These are phyloP conservation scores for Vesta saturnalis DNA, from an alignment of 2,888 invertebrate species.

Conservation along the genomic window DNA sequence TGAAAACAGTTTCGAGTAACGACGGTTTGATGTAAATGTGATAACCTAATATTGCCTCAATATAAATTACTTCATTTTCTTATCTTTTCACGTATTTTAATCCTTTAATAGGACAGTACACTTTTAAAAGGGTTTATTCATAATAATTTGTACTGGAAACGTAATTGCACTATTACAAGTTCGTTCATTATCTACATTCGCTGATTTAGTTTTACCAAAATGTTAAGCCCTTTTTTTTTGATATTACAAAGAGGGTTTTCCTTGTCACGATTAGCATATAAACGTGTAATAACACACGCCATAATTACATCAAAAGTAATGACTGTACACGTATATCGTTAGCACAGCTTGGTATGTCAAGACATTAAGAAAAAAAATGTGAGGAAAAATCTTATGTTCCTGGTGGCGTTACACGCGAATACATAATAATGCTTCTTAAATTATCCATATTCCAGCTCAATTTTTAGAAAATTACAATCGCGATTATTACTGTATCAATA, in stretches of 20 bases:
- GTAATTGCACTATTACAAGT: no score
- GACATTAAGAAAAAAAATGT: slow-evolving; percentile 24
- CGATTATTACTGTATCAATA: slow-evolving; percentile 6
- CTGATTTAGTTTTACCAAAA: no score
- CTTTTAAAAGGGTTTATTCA: no score
- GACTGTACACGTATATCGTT: slow-evolving; percentile 28
- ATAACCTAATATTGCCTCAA: background rate
- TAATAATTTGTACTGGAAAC: no score
- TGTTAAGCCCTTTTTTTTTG: no score
- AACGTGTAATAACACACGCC: slow-evolving; percentile 42
- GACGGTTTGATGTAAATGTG: slow-evolving; percentile 10
- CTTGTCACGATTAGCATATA: slow-evolving; percentile 37
- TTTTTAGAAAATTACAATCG: slow-evolving; percentile 3
- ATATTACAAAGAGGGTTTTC: slow-evolving; percentile 13
- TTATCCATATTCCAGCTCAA: slow-evolving; percentile 1
- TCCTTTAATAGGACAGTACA: no score
- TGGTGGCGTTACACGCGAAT: slow-evolving; percentile 17
- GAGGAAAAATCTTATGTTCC: slow-evolving; percentile 23
- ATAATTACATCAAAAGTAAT: slow-evolving; percentile 41
- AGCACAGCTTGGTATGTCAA: slow-evolving; percentile 21
- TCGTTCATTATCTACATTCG: no score
- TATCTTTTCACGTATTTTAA: background rate
- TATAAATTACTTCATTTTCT: slow-evolving; percentile 3
- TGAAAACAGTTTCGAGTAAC: slow-evolving; percentile 5
- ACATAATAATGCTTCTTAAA: slow-evolving; percentile 18